Evolutionary conservation across 2,888 invertebrate genomes (phyloP).

Genomic region (Ophioninae sp.): DNA sequence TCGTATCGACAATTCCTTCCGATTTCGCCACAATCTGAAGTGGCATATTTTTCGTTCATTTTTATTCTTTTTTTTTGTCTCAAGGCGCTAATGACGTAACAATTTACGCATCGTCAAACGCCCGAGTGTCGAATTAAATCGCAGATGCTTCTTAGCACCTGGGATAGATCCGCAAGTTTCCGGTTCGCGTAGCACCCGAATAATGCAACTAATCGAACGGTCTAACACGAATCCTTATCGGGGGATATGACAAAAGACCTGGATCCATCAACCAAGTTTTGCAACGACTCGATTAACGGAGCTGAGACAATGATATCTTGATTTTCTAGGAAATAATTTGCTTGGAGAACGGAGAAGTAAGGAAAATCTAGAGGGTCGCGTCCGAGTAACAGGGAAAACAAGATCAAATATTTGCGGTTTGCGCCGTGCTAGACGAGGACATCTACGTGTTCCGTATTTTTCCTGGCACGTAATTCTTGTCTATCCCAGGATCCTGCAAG

Average conservation of each 20-base stretch:
- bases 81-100: slow-evolving; percentile 45
- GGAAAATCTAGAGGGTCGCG: slow-evolving; percentile 40
- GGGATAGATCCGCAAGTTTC: slow-evolving; percentile 52
- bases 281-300: neutral
- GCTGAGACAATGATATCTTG: slow-evolving; percentile 10
- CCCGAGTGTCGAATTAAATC: slow-evolving; percentile 11
- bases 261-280: slow-evolving; percentile 23
- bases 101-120: slow-evolving; percentile 36
- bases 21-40: slow-evolving; percentile 33
- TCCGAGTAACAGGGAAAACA: slow-evolving; percentile 40
- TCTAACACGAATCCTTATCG: slow-evolving; percentile 28
- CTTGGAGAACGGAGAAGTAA: slow-evolving; percentile 51
- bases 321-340: slow-evolving; percentile 34
- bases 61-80: slow-evolving; percentile 1
- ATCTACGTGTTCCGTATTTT: slow-evolving; percentile 97
- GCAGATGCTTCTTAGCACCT: slow-evolving; percentile 27
- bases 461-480: slow-evolving; percentile 99
- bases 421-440: slow-evolving; percentile 7
- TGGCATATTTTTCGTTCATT: slow-evolving; percentile 23
- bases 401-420: slow-evolving; percentile 43
- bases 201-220: slow-evolving; percentile 23
- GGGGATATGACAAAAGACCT: slow-evolving; percentile 25
- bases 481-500: slow-evolving; percentile 97
- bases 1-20: slow-evolving; percentile 30
- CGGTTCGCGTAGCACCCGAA: slow-evolving; percentile 60